Evolutionary conservation across 2,888 invertebrate species (phyloP), one percentile per base, ranked within the genome.

Genomic region (Eristalis pertinax): DNA sequence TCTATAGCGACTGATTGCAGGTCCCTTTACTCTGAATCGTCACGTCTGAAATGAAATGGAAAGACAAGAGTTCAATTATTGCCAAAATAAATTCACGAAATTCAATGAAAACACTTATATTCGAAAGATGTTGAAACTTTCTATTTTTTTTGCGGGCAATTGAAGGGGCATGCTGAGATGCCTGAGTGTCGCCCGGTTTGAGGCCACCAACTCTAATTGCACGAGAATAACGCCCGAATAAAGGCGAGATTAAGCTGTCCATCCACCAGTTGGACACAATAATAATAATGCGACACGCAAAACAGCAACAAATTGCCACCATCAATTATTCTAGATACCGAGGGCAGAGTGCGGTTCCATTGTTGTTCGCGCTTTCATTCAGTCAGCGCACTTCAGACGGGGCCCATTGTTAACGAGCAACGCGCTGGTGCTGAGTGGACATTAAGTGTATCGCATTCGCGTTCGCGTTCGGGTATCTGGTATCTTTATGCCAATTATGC

Each of bases 1-100:
- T 83, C 67, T 84, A 87, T 7, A 87, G 69, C 60, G 87, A 63
- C 69, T 87, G 87, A 77, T 87, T 90, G 70, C 92, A 92, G 10
- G 91, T 91, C 22, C 92, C 92, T 84, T 92, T 92, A 74, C 92
- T 92, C 83, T 92, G 91, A 82, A 92, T 92, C 10, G 92, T 90
- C 79, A 92, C 91, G 89, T 92, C 92, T 92, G 89, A 5, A 91
- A 90, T 19, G 24, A 7, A 64, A 76, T 10, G 19, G 19, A 50
- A 7, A 19, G 19, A 19, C 50, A 19, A 19, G 50, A 5, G 50
- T 19, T 50, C 50, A 19, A 19, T 19, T 8, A 19, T 50, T n/a
- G n/a, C n/a, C n/a, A n/a, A n/a, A n/a, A n/a, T n/a, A n/a, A n/a
- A n/a, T n/a, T 50, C 19, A 10, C 8, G 19, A 50, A 50, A 8